Evolutionary conservation across 2,797 vertebrate genomes (phyloP).

Genomic region (Gila robusta): DNA sequence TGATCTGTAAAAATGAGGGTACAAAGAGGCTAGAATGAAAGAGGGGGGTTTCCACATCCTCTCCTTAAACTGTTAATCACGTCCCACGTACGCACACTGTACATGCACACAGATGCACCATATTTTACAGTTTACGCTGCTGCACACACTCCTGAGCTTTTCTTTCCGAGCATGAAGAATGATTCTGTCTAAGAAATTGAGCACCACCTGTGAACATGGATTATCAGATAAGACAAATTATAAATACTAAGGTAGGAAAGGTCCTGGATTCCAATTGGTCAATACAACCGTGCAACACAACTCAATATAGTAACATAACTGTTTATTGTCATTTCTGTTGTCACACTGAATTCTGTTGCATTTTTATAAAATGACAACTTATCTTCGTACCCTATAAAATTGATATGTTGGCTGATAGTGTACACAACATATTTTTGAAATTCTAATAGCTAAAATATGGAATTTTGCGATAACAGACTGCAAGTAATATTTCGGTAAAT

Average conservation of each 20-base stretch:
- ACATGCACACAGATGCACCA: slow-evolving; percentile 40
- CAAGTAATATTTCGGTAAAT: not conserved
- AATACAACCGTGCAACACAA: not conserved
- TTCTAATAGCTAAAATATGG: not conserved
- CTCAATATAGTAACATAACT: not conserved
- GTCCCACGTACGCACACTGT: slow-evolving; percentile 17
- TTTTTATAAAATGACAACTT: not conserved
- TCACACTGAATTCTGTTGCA: not conserved
- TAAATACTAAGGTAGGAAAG: not conserved
- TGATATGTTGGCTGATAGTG: not conserved
- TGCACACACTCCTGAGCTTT: not conserved
- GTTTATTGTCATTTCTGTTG: not conserved
- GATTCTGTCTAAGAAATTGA: not conserved
- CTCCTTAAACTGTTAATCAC: slow-evolving; percentile 52
- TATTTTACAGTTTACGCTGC: not conserved
- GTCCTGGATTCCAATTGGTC: not conserved
- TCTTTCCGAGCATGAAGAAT: not conserved
- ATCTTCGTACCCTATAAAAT: not conserved
- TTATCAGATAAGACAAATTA: not conserved
- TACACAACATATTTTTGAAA: not conserved
- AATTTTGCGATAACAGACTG: not conserved
- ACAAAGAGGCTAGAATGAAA: slow-evolving; percentile 35
- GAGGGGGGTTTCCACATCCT: slow-evolving; percentile 45
- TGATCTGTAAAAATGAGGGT: slow-evolving; percentile 38
- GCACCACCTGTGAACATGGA: not conserved